phyloP scores from a whole-genome alignment of 2,888 invertebrate species.

The Cerastis rubricosa region DNA sequence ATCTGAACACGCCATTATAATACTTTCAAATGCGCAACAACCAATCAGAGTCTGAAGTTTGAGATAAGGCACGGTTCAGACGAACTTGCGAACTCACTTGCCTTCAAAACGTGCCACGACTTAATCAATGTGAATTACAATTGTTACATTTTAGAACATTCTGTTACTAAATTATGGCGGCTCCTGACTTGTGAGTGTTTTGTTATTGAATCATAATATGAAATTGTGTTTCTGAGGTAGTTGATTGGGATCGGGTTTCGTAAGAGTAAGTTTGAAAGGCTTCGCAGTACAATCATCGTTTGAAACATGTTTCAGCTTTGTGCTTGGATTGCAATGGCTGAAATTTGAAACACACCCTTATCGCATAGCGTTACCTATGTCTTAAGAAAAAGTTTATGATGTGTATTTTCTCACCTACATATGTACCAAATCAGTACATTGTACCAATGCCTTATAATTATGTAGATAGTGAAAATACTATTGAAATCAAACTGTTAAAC shows the following conservation, averaged over 20 bases:
- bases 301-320: neutral
- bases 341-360: neutral
- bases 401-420: neutral
- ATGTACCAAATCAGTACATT: no score
- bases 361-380: neutral
- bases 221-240: constrained; percentile 34
- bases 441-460: neutral
- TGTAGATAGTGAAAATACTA: no score
- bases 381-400: neutral
- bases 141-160: constrained; percentile 65
- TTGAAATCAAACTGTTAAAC: no score
- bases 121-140: constrained; percentile 71
- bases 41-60: constrained; percentile 67
- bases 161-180: constrained; percentile 49
- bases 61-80: constrained; percentile 75
- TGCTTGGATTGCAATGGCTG: neutral
- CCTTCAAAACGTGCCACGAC: constrained; percentile 69
- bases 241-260: constrained; percentile 24
- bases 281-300: constrained; percentile 14
- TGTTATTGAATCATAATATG: constrained; percentile 26
- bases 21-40: constrained; percentile 64
- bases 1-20: constrained; percentile 65
- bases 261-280: constrained; percentile 13
- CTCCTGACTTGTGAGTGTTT: constrained; percentile 37
- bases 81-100: constrained; percentile 69